phyloP scores from a whole-genome alignment of 2,113 vertebrate species.

The Taxidea taxus region DNA sequence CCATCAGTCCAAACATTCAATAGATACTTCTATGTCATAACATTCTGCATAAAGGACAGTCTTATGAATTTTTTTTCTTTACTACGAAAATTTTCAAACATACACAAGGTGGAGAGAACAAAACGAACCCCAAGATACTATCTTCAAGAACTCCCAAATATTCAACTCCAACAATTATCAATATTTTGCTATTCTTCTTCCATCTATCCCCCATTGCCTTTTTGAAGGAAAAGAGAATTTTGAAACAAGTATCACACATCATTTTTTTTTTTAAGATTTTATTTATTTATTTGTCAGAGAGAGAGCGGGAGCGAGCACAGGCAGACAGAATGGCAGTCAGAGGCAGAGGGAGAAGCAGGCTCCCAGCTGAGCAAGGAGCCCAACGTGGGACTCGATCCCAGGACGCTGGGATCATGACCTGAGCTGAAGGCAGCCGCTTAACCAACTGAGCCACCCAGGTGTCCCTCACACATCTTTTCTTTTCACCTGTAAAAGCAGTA shows the following conservation, averaged over 20 bases:
- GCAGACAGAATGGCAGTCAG: too few relatives aligned
- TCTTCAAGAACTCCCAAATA: background rate
- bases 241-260: background rate
- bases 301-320: too few relatives aligned
- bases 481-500: background rate
- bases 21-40: background rate
- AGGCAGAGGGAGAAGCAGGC: too few relatives aligned
- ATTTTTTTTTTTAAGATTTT: too few relatives aligned
- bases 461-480: background rate
- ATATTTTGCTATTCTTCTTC: background rate
- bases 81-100: conserved; percentile 16
- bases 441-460: too few relatives aligned
- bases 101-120: background rate
- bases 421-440: too few relatives aligned
- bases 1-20: background rate
- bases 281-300: too few relatives aligned
- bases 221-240: background rate
- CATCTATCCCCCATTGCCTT: background rate
- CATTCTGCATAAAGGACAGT: background rate
- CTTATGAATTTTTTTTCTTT: background rate
- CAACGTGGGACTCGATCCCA: too few relatives aligned
- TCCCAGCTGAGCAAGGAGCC: too few relatives aligned
- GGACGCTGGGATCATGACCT: too few relatives aligned
- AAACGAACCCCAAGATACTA: background rate
- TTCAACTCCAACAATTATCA: background rate